These are phyloP conservation scores for Cheilosia vernalis DNA, from an alignment of 2,888 invertebrate species.

Conservation along the genomic window DNA sequence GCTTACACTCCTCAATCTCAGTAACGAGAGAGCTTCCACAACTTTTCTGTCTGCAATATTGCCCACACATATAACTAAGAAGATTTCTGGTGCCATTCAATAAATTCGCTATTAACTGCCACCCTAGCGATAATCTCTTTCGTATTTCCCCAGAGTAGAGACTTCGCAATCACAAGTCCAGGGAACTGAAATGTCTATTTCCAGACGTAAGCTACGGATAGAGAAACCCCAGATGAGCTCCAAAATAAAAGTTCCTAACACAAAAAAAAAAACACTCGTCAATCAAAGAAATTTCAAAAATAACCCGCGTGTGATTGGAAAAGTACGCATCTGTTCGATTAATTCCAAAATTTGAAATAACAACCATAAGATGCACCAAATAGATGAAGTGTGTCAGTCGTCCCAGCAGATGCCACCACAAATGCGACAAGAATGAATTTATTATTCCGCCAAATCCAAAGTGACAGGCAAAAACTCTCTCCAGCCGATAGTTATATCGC, in stretches of 20 bases:
- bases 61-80: too few species aligned
- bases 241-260: not conserved
- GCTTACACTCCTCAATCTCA: too few species aligned
- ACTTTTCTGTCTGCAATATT: too few species aligned
- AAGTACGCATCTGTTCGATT: not conserved
- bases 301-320: not conserved
- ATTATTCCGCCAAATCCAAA: not conserved
- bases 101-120: too few species aligned
- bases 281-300: too few species aligned
- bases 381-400: not conserved
- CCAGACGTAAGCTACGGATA: not conserved
- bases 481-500: not conserved
- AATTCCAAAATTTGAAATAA: not conserved
- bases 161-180: not conserved
- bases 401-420: not conserved
- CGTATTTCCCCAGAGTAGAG: not conserved
- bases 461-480: not conserved
- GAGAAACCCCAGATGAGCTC: not conserved
- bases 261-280: not conserved
- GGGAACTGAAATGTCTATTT: not conserved
- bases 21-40: too few species aligned
- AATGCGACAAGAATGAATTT: not conserved
- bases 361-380: not conserved
- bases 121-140: too few species aligned
- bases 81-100: too few species aligned